A percentile compares a stretch with the other conserved stretches of the same genome.
Evolutionary conservation across 2,888 invertebrate genomes (phyloP).

Genomic region (Liposcelis brunnea): DNA sequence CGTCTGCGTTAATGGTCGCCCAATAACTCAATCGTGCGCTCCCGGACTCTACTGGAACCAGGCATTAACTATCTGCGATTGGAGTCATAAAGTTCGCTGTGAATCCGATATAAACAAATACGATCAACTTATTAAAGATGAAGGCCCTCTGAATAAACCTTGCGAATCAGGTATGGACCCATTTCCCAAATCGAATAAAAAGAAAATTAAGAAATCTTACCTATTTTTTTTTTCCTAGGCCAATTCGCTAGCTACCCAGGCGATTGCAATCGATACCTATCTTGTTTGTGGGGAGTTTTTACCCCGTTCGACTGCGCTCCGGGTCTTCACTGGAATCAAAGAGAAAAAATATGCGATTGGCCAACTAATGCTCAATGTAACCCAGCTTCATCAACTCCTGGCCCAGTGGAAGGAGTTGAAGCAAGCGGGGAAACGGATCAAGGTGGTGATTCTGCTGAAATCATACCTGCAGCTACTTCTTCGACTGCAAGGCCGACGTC

Average conservation of each 20-base stretch:
- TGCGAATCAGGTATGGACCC: background rate
- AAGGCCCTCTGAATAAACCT: background rate
- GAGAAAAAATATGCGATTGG: slow-evolving; percentile 53
- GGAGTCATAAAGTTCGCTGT: slow-evolving; percentile 49
- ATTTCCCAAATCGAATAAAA: background rate
- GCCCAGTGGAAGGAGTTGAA: slow-evolving; percentile 12
- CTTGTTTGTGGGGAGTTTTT: slow-evolving; percentile 63
- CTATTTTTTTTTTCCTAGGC: too few relatives aligned
- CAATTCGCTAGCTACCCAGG: slow-evolving; percentile 41
- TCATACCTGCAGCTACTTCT: background rate
- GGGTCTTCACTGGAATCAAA: slow-evolving; percentile 56
- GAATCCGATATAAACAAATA: slow-evolving; percentile 18
- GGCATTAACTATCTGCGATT: slow-evolving; percentile 52
- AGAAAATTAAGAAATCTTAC: background rate
- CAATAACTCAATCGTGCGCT: slow-evolving; percentile 53
- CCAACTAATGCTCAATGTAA: slow-evolving; percentile 43
- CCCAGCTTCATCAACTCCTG: too few relatives aligned
- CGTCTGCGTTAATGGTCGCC: slow-evolving; percentile 57
- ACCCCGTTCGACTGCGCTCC: slow-evolving; percentile 52
- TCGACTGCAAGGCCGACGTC: slow-evolving; percentile 18
- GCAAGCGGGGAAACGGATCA: slow-evolving; percentile 11
- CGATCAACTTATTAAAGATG: slow-evolving; percentile 1
- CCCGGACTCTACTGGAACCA: slow-evolving; percentile 58
- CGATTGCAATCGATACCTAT: slow-evolving; percentile 55
- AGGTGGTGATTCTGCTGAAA: slow-evolving; percentile 9